Conservation (phyloP, 2,113 vertebrate genomes). For the Thomomys bottae region DNA sequence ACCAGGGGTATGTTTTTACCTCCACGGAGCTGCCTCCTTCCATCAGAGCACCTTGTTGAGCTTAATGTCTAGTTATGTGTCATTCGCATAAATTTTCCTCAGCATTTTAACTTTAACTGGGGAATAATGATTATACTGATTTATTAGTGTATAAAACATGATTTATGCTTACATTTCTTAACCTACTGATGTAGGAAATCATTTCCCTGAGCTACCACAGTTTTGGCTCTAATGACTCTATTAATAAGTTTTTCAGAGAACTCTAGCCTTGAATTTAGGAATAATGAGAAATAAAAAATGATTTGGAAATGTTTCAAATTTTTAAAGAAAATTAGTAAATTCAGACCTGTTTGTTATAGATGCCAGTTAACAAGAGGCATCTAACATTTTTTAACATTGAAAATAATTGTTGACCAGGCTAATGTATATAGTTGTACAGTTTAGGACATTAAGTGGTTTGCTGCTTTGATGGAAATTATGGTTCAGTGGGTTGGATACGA, state of each 20-base stretch:
- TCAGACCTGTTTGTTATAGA: conserved; percentile 8
- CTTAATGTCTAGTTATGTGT: conserved; percentile 80
- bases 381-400: conserved; percentile 49
- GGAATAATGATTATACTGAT: conserved; percentile 44
- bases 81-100: conserved; percentile 70
- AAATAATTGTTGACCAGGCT: conserved; percentile 76
- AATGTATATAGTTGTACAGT: conserved; percentile 73
- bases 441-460: conserved; percentile 83
- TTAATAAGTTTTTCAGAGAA: conserved; percentile 40
- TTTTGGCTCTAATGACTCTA: conserved; percentile 59
- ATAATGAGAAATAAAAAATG: conserved; percentile 46
- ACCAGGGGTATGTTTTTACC: conserved; percentile 78
- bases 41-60: conserved; percentile 78
- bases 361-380: conserved; percentile 69
- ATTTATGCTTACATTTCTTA: not conserved
- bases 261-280: conserved; percentile 55
- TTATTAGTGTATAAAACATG: conserved; percentile 39
- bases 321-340: not conserved
- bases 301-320: conserved; percentile 56
- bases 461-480: conserved; percentile 88
- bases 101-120: conserved; percentile 64
- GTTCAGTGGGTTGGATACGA: conserved; percentile 89
- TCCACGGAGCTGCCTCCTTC: conserved; percentile 81
- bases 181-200: conserved; percentile 62
- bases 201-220: conserved; percentile 32